phyloP scores from a whole-genome alignment of 2,797 vertebrate genomes.

The Kryptolebias ocellatus region DNA sequence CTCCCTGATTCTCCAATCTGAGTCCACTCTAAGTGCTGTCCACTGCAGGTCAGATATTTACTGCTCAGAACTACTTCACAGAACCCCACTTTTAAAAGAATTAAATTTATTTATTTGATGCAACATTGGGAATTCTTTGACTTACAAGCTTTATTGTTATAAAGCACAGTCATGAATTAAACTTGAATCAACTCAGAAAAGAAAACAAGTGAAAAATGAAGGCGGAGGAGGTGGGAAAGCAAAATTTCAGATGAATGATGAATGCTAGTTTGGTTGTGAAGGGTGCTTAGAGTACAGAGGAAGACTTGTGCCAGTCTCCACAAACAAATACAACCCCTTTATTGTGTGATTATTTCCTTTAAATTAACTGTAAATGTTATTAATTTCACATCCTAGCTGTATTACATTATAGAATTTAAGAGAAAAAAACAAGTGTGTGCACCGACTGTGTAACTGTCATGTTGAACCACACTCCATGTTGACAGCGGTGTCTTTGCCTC shows the following conservation, averaged over 20 bases:
- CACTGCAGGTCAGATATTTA: too few relatives aligned
- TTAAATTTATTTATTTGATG: neutral
- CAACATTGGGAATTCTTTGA: neutral
- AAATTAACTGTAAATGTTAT: conserved; percentile 6
- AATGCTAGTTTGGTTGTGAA: conserved; percentile 5
- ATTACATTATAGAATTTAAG: conserved; percentile 30
- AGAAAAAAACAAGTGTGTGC: neutral
- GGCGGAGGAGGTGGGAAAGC: neutral
- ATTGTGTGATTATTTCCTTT: neutral
- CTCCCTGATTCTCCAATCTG: neutral
- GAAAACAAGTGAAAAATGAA: neutral
- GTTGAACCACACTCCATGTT: conserved; percentile 58
- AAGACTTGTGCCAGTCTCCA: neutral
- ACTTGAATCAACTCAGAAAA: too few relatives aligned
- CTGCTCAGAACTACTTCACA: too few relatives aligned
- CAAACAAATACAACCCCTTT: neutral
- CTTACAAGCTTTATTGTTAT: neutral
- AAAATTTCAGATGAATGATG: conserved; percentile 3
- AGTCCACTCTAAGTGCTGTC: neutral
- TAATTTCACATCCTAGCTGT: conserved; percentile 5
- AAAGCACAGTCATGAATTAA: too few relatives aligned
- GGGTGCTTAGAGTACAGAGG: neutral
- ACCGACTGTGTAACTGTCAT: conserved; percentile 58
- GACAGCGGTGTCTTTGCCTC: conserved; percentile 58
- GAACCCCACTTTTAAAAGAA: too few relatives aligned